These are phyloP conservation scores for Bradypodion pumilum DNA, from an alignment of 2,797 vertebrate species.

Conservation along the genomic window DNA sequence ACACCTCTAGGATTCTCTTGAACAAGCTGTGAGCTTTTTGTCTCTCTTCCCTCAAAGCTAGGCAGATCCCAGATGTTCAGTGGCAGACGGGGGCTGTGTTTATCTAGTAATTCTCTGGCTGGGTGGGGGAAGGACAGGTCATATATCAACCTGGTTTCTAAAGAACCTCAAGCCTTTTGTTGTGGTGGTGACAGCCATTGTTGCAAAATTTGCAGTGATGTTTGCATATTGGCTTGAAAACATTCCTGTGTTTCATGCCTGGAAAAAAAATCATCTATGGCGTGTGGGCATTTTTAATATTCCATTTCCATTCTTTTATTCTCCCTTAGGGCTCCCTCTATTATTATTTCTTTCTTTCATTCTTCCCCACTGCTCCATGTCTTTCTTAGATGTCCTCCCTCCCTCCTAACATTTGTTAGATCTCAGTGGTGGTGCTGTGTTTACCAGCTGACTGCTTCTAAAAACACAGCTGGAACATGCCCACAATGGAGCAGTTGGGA, in stretches of 20 bases:
- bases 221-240: conserved; percentile 48
- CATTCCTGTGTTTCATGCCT: conserved; percentile 45
- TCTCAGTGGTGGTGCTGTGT: fast-evolving
- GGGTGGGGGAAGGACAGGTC: not conserved
- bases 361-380: not conserved
- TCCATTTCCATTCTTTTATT: conserved; percentile 8
- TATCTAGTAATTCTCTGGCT: not conserved
- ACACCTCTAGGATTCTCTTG: fast-evolving
- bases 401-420: conserved; percentile 28
- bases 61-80: not conserved
- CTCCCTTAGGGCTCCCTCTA: conserved; percentile 44
- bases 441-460: conserved; percentile 30
- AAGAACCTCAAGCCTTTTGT: not conserved
- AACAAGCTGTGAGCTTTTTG: not conserved
- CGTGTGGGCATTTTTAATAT: conserved; percentile 40
- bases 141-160: conserved; percentile 38
- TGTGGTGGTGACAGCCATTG: not conserved
- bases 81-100: not conserved
- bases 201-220: conserved; percentile 26
- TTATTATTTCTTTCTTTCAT: conserved; percentile 49
- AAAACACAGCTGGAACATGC: not conserved
- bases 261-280: conserved; percentile 22
- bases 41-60: not conserved
- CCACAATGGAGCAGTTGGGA: not conserved
- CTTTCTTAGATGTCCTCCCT: not conserved